Base-by-base conservation (phyloP, 2,797 vertebrate genomes). In the Arvicola amphibius region DNA sequence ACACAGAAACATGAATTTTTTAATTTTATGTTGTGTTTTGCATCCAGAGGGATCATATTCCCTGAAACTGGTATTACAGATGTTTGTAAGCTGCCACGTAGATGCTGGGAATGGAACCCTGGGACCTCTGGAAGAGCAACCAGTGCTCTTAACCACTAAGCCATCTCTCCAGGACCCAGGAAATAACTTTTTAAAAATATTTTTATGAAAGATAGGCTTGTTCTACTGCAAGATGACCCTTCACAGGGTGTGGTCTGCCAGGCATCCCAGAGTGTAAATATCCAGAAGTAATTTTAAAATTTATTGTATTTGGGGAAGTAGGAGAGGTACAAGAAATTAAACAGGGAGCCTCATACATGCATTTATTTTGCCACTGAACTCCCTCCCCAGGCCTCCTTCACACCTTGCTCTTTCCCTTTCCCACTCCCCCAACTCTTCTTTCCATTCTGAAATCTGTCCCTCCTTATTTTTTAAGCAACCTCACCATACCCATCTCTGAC, bases 361-460 rank as follows among this genome's bases (percentile, higher is more conserved):
- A 61, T 32, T 5, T 32, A 43, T 40, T 74, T 37, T 27, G 12
- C 27, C n/a, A 19, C 16, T 43, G 53, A n/a, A 23, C n/a, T 51
- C 46, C 46, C n/a, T 27, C n/a, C 67, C 2, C 7, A 25, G 46
- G 32, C 37, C 14, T 40, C 19, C 34, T 27, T 19, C 25, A 8
- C 63, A 0, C 67, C 78, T 29, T 46, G 29, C 86, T 51, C 65
- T 76, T 77, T 83, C 19, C 14, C 19, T 6, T 17, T 3, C 16
- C 19, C 5, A 0, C 13, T 51, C 14, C 17, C 13, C 34, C 14
- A n/a, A 1, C 14, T n/a, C 10, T 11, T 63, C 8, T 14, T 53
- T 51, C 46, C 73, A 32, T 69, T 88, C 32, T 86, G 83, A 85
- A 85, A 12, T 48, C 83, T 48, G 0, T 23, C 34, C n/a, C 48